Evolutionary conservation across 1,140 invertebrate genomes (phyloP).

Genomic region (Zelostemma sp.): DNA sequence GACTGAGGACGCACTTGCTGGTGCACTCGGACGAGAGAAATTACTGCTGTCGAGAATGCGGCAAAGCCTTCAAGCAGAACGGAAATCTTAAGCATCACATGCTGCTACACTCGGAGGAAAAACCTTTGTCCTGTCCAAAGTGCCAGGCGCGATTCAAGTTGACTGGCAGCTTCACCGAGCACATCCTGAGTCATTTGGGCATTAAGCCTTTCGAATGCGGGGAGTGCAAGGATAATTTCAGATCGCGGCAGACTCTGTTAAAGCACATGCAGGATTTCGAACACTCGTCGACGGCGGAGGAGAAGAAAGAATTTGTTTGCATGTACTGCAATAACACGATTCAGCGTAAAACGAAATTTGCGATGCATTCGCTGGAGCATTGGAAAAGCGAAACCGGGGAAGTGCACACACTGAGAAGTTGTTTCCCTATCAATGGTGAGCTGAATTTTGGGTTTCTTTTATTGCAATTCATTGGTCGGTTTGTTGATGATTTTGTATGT

Average conservation of each 20-base stretch:
- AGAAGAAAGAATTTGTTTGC: too few relatives aligned
- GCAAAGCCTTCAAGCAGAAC: not conserved
- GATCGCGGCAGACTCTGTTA: not conserved
- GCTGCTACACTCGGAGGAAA: not conserved
- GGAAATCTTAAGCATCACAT: not conserved
- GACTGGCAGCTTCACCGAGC: not conserved
- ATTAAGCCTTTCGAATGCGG: not conserved
- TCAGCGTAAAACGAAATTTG: too few relatives aligned
- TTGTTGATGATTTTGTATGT: too few relatives aligned
- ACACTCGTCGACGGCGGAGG: not conserved
- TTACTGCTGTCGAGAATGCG: not conserved
- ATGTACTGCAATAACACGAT: slow-evolving; percentile 4
- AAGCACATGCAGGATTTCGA: not conserved
- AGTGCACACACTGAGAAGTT: too few relatives aligned
- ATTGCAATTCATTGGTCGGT: too few relatives aligned
- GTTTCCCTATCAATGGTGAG: too few relatives aligned
- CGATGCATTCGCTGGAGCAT: too few relatives aligned
- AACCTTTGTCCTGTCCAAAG: not conserved
- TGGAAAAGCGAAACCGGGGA: too few relatives aligned
- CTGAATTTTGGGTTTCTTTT: too few relatives aligned
- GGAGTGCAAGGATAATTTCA: not conserved
- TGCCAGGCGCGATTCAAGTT: not conserved
- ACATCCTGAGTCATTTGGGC: not conserved
- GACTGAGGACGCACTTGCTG: not conserved
- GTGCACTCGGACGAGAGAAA: not conserved